Evolutionary conservation across 1,140 invertebrate genomes (phyloP), one percentile per base, ranked within the genome.

Genomic region (Aphidius gifuensis): DNA sequence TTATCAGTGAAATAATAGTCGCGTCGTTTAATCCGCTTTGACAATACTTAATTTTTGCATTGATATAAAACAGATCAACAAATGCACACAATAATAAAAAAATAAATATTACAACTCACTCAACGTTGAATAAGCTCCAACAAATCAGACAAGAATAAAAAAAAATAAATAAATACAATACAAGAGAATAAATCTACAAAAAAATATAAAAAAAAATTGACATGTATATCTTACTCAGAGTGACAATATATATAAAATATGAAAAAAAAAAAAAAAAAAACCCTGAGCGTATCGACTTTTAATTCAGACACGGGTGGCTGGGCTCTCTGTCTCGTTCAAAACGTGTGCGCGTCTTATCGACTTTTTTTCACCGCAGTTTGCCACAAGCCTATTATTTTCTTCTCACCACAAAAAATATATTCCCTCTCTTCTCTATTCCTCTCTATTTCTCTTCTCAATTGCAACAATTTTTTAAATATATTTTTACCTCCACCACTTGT

Each of bases 241-340:
- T 6, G 39, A 16, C 23, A 49, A 61, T 48, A 57, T 51, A 40
- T 46, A 60, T 46, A 66, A 61, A 59, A 62, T 47, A 53, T 56
- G 49, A 57, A 32, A 39, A 32, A 38, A 56, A 40, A 59, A 23
- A 62, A 42, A 60, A 61, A 66, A 64, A 65, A 57, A 61, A 54
- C n/a, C 39, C 47, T 5, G 53, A 58, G 51, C 49, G 60, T 67
- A 67, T 64, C 66, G 66, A 64, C 66, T 64, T 64, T 64, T 64
- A 64, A 64, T 64, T 67, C 66, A 67, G 60, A 48, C 66, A 67
- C 62, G 65, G 65, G 65, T 66, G 65, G 60, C 61, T 66, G 65
- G 45, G 62, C 54, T 60, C 54, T 66, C 57, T 57, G 45, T 49
- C 47, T 49, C 56, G 40, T 39, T 46, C 21, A 21, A 21, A 49